Evolutionary conservation across 1,140 invertebrate species (phyloP).

Genomic region (Ruditapes philippinarum): DNA sequence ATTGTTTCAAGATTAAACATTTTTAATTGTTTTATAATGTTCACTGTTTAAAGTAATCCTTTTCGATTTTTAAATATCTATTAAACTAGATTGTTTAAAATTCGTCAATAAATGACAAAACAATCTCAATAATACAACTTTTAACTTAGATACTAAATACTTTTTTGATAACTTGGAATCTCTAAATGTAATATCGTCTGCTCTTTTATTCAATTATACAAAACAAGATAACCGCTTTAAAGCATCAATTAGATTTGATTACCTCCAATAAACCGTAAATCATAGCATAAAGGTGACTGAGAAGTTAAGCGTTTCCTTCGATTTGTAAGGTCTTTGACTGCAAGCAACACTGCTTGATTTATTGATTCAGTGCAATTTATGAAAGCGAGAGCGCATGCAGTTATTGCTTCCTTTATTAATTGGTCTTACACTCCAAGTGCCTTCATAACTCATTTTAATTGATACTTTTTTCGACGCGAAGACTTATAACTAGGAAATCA

Average conservation of each 20-base stretch:
- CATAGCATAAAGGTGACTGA: not conserved
- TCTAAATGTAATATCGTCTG: not conserved
- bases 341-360: slow-evolving; percentile 5
- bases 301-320: slow-evolving; percentile 11
- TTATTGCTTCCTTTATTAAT: slow-evolving; percentile 45
- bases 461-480: not conserved
- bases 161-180: not conserved
- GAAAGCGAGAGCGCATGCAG: not conserved
- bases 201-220: not conserved
- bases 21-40: no score
- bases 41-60: no score
- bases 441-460: slow-evolving; percentile 52
- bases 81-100: no score
- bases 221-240: slow-evolving; percentile 26
- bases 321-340: slow-evolving; percentile 7
- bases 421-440: slow-evolving; percentile 11
- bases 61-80: no score
- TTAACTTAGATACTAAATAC: not conserved
- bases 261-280: slow-evolving; percentile 27
- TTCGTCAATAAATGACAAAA: no score
- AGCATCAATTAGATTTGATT: slow-evolving; percentile 16
- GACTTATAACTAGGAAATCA: no score
- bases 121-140: no score
- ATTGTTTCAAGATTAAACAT: no score
- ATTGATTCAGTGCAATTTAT: slow-evolving; percentile 19